phyloP scores from a whole-genome alignment of 2,888 invertebrate genomes.

The Neoitamus cyanurus region DNA sequence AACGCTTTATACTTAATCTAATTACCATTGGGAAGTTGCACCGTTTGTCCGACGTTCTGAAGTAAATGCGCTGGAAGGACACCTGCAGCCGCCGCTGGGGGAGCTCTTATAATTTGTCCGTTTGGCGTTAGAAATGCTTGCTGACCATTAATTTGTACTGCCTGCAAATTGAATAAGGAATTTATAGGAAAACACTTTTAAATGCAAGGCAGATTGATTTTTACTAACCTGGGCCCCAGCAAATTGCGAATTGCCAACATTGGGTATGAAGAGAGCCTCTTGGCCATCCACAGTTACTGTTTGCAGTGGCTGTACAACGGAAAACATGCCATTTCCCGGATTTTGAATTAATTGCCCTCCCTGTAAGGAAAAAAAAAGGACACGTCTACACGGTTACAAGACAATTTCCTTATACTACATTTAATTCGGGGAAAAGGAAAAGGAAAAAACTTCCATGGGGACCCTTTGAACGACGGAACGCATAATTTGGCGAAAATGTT shows the following conservation, averaged over 20 bases:
- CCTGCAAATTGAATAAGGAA: constrained; percentile 54
- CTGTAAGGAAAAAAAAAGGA: constrained; percentile 5
- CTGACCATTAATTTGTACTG: constrained; percentile 68
- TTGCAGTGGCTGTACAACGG: constrained; percentile 82
- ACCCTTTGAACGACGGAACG: too few relatives aligned
- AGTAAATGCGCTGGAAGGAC: constrained; percentile 76
- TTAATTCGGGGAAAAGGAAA: too few relatives aligned
- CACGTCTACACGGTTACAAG: too few relatives aligned
- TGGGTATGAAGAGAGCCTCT: constrained; percentile 91
- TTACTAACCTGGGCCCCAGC: constrained; percentile 66
- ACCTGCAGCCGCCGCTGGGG: constrained; percentile 65
- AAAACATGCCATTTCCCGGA: constrained; percentile 63
- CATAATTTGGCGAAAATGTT: too few relatives aligned
- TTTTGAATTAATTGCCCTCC: constrained; percentile 58
- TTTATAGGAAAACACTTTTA: not conserved
- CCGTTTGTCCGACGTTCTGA: constrained; percentile 76
- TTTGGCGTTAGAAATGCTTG: constrained; percentile 69
- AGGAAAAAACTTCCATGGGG: too few relatives aligned
- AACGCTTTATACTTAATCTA: not conserved
- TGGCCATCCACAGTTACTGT: constrained; percentile 93
- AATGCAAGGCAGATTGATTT: not conserved
- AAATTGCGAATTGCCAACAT: constrained; percentile 71
- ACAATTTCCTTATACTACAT: too few relatives aligned
- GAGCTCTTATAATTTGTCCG: constrained; percentile 82
- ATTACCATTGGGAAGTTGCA: constrained; percentile 75